Evolutionary conservation across 2,888 invertebrate genomes (phyloP).

Genomic region (Papilio protenor): DNA sequence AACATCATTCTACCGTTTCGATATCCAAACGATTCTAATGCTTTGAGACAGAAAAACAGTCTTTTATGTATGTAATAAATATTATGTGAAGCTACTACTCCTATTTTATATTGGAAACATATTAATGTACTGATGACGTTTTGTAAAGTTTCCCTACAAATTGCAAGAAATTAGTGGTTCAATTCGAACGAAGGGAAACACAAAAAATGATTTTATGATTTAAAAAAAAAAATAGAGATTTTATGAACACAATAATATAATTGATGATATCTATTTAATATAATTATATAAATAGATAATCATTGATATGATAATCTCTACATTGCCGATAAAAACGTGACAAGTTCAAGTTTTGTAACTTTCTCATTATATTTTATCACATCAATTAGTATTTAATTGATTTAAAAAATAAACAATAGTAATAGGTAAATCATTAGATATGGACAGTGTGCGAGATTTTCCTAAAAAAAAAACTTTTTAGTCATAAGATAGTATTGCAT

Average conservation of each 20-base stretch:
- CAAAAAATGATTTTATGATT: not conserved
- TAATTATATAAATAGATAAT: not conserved
- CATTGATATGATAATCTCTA: not conserved
- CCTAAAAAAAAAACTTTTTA: not conserved
- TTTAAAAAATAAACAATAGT: not conserved
- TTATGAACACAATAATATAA: not conserved
- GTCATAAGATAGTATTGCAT: not conserved
- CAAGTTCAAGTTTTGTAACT: conserved; percentile 3
- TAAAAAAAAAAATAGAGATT: not conserved
- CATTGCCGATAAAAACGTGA: conserved; percentile 2
- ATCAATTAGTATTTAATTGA: not conserved
- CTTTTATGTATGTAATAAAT: not conserved
- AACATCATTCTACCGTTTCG: no score
- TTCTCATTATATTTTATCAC: not conserved
- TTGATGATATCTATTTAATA: not conserved
- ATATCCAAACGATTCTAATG: not conserved
- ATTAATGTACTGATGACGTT: no score
- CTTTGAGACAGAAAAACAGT: not conserved
- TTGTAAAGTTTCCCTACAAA: no score
- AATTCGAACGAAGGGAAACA: no score
- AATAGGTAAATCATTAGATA: not conserved
- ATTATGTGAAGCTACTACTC: not conserved
- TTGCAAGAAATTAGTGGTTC: no score
- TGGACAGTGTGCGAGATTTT: not conserved
- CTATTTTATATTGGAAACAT: no score